Evolutionary conservation across 2,888 invertebrate species (phyloP).

Genomic region (Hirtodrosophila trivittata): DNA sequence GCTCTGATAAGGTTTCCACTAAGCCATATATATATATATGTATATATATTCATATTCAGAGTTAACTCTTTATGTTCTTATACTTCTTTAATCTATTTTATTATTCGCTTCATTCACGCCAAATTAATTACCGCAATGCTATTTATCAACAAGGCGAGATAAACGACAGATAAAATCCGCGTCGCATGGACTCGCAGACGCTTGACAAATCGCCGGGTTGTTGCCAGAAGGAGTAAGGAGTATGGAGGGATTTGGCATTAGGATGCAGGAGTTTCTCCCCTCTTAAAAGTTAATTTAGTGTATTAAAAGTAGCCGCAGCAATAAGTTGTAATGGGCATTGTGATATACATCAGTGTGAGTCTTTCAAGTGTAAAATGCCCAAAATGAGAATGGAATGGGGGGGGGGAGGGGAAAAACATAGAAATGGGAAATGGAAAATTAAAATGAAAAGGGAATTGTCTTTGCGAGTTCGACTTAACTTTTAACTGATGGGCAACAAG

Average conservation of each 20-base stretch:
- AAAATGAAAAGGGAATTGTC: constrained; percentile 55
- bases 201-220: constrained; percentile 43
- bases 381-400: constrained; percentile 32
- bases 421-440: constrained; percentile 3
- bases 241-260: not conserved
- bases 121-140: constrained; percentile 73
- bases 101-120: constrained; percentile 60
- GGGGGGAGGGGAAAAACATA: not conserved
- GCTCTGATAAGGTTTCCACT: too few relatives aligned
- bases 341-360: constrained; percentile 58
- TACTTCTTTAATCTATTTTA: constrained; percentile 14
- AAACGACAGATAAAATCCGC: constrained; percentile 66
- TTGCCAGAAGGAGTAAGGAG: constrained; percentile 8
- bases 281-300: constrained; percentile 69
- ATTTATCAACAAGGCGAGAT: constrained; percentile 68
- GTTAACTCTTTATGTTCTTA: not conserved
- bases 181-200: constrained; percentile 32
- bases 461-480: constrained; percentile 39
- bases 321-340: constrained; percentile 65
- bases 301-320: constrained; percentile 72
- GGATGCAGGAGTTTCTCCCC: not conserved
- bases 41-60: too few relatives aligned
- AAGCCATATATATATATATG: too few relatives aligned
- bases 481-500: constrained; percentile 72
- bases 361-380: constrained; percentile 63